These are phyloP conservation scores for Phalacrocorax aristotelis DNA, from an alignment of 2,113 vertebrate species.

Conservation along the genomic window DNA sequence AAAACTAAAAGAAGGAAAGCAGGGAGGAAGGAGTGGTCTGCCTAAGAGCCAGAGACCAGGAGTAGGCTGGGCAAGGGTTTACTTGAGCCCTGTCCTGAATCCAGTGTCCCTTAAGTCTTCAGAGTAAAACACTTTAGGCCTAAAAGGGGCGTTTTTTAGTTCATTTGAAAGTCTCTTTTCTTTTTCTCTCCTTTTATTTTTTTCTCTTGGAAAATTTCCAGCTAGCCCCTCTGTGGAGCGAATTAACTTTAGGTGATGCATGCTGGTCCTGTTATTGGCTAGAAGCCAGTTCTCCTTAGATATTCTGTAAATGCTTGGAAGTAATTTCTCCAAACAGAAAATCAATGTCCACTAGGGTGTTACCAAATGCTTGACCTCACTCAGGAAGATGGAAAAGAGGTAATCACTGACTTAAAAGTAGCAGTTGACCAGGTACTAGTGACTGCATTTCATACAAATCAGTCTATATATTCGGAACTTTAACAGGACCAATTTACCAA, in stretches of 20 bases:
- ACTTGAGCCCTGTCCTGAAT: background rate
- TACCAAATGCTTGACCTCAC: background rate
- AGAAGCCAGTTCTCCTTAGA: background rate
- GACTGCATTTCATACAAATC: background rate
- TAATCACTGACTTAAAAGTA: background rate
- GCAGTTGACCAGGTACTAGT: background rate
- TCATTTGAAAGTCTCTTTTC: rapidly evolving
- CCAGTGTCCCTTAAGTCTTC: background rate
- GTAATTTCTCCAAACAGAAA: background rate
- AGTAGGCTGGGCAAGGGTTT: background rate
- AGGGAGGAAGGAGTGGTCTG: background rate
- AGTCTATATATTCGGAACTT: background rate
- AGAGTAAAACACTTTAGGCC: background rate
- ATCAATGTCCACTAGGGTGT: background rate
- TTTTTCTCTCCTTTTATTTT: too few species aligned
- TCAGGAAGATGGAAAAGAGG: background rate
- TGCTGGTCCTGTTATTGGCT: background rate
- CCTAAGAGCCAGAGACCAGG: background rate
- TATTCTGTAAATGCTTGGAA: background rate
- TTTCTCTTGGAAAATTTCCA: background rate
- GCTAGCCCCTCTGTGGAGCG: background rate
- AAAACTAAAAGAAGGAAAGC: background rate
- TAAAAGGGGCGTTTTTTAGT: background rate
- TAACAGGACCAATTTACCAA: background rate
- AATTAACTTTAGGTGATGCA: background rate